Percentiles rank a stretch among this genome's conserved stretches.
phyloP scores from a whole-genome alignment of 2,888 invertebrate species.

The Platycnemis pennipes region DNA sequence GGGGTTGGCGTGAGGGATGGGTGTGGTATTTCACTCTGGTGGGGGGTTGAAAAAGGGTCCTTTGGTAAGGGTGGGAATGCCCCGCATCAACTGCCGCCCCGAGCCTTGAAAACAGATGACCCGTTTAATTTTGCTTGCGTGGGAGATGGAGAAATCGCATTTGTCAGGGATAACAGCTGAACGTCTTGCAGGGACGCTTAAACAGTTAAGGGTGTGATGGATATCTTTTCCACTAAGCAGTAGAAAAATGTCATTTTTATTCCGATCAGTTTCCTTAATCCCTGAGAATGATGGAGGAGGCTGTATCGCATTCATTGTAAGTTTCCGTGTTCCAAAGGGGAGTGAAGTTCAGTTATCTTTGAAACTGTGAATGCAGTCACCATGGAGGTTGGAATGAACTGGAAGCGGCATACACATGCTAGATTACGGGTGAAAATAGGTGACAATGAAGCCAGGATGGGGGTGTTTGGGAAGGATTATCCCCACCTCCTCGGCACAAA shows the following conservation, averaged over 20 bases:
- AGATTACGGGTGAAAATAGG: no score
- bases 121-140: not conserved
- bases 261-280: not conserved
- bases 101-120: not conserved
- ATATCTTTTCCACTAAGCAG: not conserved
- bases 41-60: not conserved
- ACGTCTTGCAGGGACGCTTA: not conserved
- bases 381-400: no score
- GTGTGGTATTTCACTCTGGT: not conserved
- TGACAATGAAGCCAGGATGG: no score
- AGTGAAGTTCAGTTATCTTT: no score
- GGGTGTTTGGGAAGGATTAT: no score
- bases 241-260: not conserved
- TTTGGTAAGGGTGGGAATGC: not conserved
- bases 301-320: no score
- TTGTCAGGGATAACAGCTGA: not conserved
- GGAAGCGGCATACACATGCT: no score
- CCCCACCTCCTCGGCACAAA: no score
- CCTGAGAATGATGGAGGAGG: no score
- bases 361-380: no score
- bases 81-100: not conserved
- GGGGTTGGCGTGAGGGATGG: not conserved
- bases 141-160: constrained; percentile 5
- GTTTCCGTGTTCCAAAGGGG: no score
- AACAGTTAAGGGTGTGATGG: not conserved